Evolutionary conservation across 2,113 vertebrate species (phyloP).

Genomic region (Eidolon helvum): DNA sequence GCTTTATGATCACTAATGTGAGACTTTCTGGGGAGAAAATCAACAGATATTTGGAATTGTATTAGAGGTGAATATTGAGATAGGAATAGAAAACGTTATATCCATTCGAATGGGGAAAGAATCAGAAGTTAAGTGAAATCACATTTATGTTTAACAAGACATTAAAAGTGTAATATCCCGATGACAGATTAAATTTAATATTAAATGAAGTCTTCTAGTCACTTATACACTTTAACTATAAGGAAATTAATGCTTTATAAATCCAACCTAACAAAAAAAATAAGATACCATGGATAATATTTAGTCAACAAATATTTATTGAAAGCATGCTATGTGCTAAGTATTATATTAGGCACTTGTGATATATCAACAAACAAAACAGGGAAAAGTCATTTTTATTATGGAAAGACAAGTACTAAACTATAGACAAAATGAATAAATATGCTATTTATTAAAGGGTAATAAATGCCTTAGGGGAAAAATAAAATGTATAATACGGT

Average conservation of each 20-base stretch:
- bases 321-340: background rate
- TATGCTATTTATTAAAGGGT: background rate
- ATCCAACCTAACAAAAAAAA: background rate
- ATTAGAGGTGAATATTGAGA: background rate
- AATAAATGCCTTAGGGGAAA: background rate
- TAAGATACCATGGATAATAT: background rate
- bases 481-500: background rate
- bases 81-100: background rate
- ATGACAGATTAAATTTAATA: background rate
- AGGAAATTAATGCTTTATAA: background rate
- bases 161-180: background rate
- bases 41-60: background rate
- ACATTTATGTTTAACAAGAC: background rate
- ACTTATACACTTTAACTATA: background rate
- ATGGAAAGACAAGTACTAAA: background rate
- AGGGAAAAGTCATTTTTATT: background rate
- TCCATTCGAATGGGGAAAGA: background rate
- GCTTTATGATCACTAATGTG: slow-evolving; percentile 28
- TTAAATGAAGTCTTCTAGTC: background rate
- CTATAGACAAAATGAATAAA: background rate
- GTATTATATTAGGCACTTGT: background rate
- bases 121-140: background rate
- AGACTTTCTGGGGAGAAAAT: background rate
- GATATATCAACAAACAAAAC: background rate
- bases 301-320: background rate